A percentile compares a stretch with the other conserved stretches of the same genome.
These are phyloP conservation scores for Tenthredo mesomela DNA, from an alignment of 2,888 invertebrate genomes.

Conservation along the genomic window DNA sequence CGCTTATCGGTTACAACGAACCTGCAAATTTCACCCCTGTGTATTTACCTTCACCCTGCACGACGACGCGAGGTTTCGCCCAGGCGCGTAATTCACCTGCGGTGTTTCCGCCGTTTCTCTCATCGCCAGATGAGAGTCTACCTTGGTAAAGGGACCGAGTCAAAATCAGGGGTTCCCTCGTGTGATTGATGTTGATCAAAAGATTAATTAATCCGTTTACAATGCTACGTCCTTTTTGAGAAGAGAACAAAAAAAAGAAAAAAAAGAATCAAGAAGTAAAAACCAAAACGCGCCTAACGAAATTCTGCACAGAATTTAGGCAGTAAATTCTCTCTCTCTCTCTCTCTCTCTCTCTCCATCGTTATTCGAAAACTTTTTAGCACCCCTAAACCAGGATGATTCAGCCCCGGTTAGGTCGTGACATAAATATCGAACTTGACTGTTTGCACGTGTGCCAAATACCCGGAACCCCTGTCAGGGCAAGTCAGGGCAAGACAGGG, in stretches of 20 bases:
- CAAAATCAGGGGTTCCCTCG: neutral
- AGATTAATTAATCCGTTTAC: neutral
- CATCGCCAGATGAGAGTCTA: neutral
- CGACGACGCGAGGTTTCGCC: neutral
- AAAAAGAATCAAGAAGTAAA: neutral
- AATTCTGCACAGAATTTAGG: neutral
- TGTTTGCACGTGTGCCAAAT: slow-evolving; percentile 36
- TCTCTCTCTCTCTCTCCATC: neutral
- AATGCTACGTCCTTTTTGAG: neutral
- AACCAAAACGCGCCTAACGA: neutral
- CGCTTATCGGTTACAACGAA: slow-evolving; percentile 17
- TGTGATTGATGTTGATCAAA: slow-evolving; percentile 9
- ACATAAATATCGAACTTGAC: slow-evolving; percentile 31
- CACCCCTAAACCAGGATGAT: slow-evolving; percentile 10
- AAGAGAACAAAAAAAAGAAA: neutral
- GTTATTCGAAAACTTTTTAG: slow-evolving; percentile 29
- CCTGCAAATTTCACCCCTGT: neutral
- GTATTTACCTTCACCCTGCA: neutral
- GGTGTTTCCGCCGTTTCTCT: neutral
- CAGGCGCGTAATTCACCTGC: slow-evolving; percentile 25
- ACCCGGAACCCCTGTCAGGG: neutral
- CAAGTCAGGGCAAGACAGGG: neutral
- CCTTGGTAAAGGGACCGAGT: neutral
- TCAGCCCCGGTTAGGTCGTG: slow-evolving; percentile 11
- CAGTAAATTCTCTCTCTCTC: neutral